Evolutionary conservation across 1,140 invertebrate species (phyloP), one percentile per base, ranked within the genome.

Genomic region (Eubasilissa regina): DNA sequence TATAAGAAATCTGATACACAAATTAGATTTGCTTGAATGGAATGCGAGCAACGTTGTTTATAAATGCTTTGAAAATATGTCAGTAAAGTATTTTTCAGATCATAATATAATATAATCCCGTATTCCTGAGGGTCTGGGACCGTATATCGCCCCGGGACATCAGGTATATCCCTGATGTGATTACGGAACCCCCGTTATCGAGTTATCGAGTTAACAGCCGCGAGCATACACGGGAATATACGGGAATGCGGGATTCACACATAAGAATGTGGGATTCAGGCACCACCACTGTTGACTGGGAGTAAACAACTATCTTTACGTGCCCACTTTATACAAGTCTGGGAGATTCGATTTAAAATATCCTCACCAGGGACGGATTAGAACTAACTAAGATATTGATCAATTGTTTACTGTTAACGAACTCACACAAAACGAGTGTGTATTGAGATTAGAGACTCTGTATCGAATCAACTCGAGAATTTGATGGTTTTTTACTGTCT

Each of bases 121-220:
- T 35, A 64, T 64, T 64, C 60, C 60, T 35, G 19, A 3, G 60
- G 60, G 60, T 64, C 19, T 21, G 35, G 60, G 25, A 25, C 60
- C 60, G 60, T 64, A 64, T 64, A 19, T 64, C 10, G 60, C 60
- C 60, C 13, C 6, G 25, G 60, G 60, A 43, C 35, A 64, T 64
- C 60, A 64, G 60, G 60, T 64, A 64, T 25, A n/a, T 35, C 21
- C 21, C 60, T 64, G 60, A 64, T 64, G 60, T 35, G 60, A 64
- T 64, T 64, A 64, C 60, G 25, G 60, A 21, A 25, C 35, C 60
- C 60, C 9, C 60, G 10, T 64, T 64, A 64, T 64, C 60, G 60
- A 64, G 60, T 64, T 64, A 64, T 64, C 60, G 13, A 64, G 60
- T 64, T 64, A 64, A 64, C 60, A 64, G 60, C 19, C 60, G 60